These are phyloP conservation scores for Myiagra hebetior DNA, from an alignment of 2,113 vertebrate species.

Conservation along the genomic window DNA sequence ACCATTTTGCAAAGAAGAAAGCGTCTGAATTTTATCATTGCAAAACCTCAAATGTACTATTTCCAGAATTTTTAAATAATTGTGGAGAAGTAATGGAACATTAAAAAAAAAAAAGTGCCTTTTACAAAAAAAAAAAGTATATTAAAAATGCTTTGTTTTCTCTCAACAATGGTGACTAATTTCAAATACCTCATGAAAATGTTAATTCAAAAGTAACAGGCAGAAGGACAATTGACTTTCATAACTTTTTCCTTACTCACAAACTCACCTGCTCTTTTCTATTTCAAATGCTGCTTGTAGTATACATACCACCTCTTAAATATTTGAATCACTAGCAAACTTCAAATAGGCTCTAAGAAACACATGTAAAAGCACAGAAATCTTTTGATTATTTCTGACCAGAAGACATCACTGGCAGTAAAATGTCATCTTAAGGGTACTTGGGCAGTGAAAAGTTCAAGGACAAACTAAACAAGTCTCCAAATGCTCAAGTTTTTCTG, in stretches of 20 bases:
- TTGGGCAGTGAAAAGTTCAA: background rate
- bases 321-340: background rate
- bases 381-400: background rate
- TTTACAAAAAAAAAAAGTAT: background rate
- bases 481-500: background rate
- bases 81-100: background rate
- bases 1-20: background rate
- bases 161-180: background rate
- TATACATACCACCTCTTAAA: background rate
- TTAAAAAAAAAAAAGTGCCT: background rate
- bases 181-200: background rate
- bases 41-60: background rate
- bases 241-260: background rate
- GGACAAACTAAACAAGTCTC: background rate
- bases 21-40: background rate
- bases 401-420: background rate
- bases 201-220: background rate
- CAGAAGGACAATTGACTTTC: background rate
- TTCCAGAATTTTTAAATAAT: background rate
- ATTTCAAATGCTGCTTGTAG: background rate
- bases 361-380: background rate
- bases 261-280: background rate
- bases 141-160: background rate
- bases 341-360: background rate
- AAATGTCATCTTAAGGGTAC: background rate